Conservation (phyloP, 2,888 invertebrate genomes). For the Piscicola geometra region DNA sequence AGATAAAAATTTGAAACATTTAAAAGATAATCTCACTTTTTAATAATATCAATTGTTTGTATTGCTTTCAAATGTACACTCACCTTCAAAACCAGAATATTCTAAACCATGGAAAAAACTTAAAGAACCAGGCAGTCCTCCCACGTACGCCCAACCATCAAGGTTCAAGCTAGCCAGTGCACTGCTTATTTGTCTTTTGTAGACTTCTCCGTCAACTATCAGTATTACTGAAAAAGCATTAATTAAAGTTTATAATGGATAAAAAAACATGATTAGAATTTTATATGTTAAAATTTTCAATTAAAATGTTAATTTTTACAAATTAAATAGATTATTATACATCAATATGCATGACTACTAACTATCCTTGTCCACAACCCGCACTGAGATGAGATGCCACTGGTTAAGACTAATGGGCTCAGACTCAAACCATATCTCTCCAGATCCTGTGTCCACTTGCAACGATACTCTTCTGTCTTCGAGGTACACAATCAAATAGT, state of each 20-base stretch:
- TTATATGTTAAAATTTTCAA: too few species aligned
- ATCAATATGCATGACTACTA: neutral
- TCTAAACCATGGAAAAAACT: too few species aligned
- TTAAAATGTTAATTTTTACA: neutral
- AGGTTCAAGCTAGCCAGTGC: neutral
- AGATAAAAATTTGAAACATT: too few species aligned
- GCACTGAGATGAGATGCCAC: neutral
- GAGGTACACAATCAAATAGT: neutral
- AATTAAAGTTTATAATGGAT: neutral
- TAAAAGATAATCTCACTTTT: too few species aligned
- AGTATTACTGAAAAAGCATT: neutral
- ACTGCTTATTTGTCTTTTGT: neutral
- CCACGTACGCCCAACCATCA: conserved; percentile 1
- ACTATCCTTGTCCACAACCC: neutral
- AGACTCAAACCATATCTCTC: neutral
- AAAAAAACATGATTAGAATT: too few species aligned
- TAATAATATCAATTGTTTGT: too few species aligned
- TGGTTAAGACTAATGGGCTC: neutral
- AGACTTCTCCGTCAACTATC: neutral
- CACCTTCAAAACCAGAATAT: too few species aligned
- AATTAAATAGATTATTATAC: too few species aligned
- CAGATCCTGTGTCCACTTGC: neutral
- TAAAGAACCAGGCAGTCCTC: neutral
- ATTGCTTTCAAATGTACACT: too few species aligned
- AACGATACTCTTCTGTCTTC: neutral